A percentile compares a stretch with the other conserved stretches of the same genome.
These are phyloP conservation scores for Adrianichthys oophorus DNA, from an alignment of 2,797 vertebrate genomes.

Conservation along the genomic window DNA sequence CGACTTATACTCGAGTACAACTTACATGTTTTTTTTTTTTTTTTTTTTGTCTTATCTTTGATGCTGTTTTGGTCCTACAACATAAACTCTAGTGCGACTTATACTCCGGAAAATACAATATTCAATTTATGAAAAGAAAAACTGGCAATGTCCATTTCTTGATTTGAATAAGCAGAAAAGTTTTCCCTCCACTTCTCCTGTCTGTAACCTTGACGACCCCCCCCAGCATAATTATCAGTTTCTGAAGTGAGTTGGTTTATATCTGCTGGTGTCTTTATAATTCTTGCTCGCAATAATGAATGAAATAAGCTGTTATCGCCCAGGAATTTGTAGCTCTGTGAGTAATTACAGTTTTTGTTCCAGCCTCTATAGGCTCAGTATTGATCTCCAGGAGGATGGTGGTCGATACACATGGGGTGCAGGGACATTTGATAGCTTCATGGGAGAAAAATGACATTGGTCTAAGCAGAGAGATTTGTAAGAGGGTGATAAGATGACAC, in stretches of 20 bases:
- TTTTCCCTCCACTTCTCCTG: not conserved
- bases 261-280: slow-evolving; percentile 38
- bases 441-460: slow-evolving; percentile 78
- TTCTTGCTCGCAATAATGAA: slow-evolving; percentile 63
- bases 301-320: slow-evolving; percentile 72
- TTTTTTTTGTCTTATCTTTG: slow-evolving; percentile 2
- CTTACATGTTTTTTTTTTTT: no score
- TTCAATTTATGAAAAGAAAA: no score
- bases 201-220: not conserved
- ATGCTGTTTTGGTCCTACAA: not conserved
- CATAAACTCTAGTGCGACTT: not conserved
- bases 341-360: slow-evolving; percentile 81
- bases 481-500: slow-evolving; percentile 67
- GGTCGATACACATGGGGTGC: slow-evolving; percentile 73
- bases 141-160: no score
- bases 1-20: no score
- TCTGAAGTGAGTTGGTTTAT: slow-evolving; percentile 15
- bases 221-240: slow-evolving; percentile 19
- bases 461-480: slow-evolving; percentile 69
- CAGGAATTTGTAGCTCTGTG: slow-evolving; percentile 80
- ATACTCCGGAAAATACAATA: no score
- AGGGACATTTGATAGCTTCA: slow-evolving; percentile 73
- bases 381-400: slow-evolving; percentile 73
- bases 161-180: no score
- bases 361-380: slow-evolving; percentile 72